Percentiles rank a stretch among this genome's conserved stretches.
phyloP scores from a whole-genome alignment of 1,140 invertebrate genomes.

The Argopecten irradians region DNA sequence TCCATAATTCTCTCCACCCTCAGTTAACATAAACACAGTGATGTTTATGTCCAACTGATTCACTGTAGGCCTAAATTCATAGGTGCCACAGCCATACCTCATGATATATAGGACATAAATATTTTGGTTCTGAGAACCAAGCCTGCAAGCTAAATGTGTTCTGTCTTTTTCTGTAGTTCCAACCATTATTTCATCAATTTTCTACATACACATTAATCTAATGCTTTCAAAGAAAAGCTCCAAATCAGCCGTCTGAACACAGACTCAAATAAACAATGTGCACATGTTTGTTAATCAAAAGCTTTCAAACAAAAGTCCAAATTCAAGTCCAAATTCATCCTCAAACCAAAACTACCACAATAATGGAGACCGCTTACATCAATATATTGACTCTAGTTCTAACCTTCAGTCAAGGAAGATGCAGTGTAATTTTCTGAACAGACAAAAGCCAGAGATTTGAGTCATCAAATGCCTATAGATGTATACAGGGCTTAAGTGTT shows the following conservation, averaged over 20 bases:
- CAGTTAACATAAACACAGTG: neutral
- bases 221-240: neutral
- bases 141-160: neutral
- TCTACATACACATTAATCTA: neutral
- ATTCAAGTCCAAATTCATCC: no score
- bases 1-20: slow-evolving; percentile 13
- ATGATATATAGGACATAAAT: slow-evolving; percentile 12
- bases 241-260: neutral
- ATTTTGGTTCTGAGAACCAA: neutral
- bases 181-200: slow-evolving; percentile 13
- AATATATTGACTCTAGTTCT: no score
- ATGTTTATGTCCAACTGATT: neutral
- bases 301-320: no score
- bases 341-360: no score
- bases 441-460: neutral
- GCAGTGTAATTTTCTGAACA: neutral
- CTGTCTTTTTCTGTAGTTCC: neutral
- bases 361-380: no score
- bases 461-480: neutral
- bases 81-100: neutral
- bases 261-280: neutral
- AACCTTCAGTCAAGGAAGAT: neutral
- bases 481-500: neutral
- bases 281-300: no score
- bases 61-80: neutral